Percentiles rank a stretch among this genome's conserved stretches.
phyloP scores from a whole-genome alignment of 64 coral and sea anemone genomes.

The Trachythela sp. region DNA sequence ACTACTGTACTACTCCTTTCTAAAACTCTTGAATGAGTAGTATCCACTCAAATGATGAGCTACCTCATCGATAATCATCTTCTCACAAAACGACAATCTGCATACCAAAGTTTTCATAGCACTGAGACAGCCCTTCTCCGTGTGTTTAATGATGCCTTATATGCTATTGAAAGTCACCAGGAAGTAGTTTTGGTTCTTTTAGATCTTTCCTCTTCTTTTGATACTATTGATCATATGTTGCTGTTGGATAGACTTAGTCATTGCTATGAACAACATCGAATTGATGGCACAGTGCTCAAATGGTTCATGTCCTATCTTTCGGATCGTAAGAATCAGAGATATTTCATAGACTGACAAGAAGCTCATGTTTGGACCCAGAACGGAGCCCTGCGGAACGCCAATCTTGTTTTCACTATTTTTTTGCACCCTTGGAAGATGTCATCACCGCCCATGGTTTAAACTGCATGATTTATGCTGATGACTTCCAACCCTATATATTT shows the following conservation, averaged over 20 bases:
- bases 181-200: slow-evolving; percentile 45
- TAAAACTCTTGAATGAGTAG: slow-evolving; percentile 1
- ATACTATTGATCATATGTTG: slow-evolving; percentile 39
- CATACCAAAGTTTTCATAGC: slow-evolving; percentile 16
- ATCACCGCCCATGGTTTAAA: slow-evolving; percentile 25
- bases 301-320: slow-evolving; percentile 31
- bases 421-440: slow-evolving; percentile 40
- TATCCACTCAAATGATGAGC: slow-evolving; percentile 12
- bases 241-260: slow-evolving; percentile 29
- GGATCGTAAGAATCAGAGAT: slow-evolving; percentile 33
- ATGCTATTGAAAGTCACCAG: slow-evolving; percentile 26
- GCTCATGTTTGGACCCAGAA: slow-evolving; percentile 14
- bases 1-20: neutral
- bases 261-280: slow-evolving; percentile 32
- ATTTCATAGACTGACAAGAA: slow-evolving; percentile 25
- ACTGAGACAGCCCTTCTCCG: slow-evolving; percentile 23
- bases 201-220: slow-evolving; percentile 44
- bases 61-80: slow-evolving; percentile 35
- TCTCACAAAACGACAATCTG: slow-evolving; percentile 30
- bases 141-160: slow-evolving; percentile 34
- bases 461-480: slow-evolving; percentile 46
- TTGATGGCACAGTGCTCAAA: slow-evolving; percentile 37
- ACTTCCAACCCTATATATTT: slow-evolving; percentile 33
- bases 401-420: slow-evolving; percentile 44
- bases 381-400: slow-evolving; percentile 15